These are phyloP conservation scores for Acrocephalus kingi DNA, from an alignment of 2,113 vertebrate species.

Conservation along the genomic window DNA sequence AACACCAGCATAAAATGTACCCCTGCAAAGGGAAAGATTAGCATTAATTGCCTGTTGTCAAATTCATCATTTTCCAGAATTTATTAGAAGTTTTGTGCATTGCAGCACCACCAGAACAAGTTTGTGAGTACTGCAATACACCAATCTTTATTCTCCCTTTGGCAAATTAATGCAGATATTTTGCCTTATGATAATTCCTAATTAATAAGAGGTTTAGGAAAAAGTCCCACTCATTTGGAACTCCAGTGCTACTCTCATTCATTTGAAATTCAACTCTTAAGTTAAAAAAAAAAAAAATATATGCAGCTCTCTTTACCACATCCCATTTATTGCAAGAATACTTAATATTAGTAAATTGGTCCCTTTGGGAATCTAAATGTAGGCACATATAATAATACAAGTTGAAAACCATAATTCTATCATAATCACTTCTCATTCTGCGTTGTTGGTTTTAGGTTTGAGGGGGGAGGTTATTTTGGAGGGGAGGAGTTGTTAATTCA, in stretches of 20 bases:
- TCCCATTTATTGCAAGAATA: constrained; percentile 65
- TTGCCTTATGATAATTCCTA: constrained; percentile 63
- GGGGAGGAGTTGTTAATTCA: constrained; percentile 18
- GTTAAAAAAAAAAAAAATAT: background rate
- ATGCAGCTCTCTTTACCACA: constrained; percentile 35
- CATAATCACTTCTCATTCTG: constrained; percentile 73
- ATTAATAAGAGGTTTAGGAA: constrained; percentile 63
- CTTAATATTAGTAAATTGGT: constrained; percentile 81
- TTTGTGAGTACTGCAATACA: constrained; percentile 47
- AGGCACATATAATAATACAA: constrained; percentile 63
- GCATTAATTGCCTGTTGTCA: constrained; percentile 61
- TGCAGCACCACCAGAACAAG: constrained; percentile 47
- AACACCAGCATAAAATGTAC: constrained; percentile 46
- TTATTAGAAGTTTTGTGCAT: constrained; percentile 57
- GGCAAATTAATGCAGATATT: constrained; percentile 52
- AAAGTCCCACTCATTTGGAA: constrained; percentile 59
- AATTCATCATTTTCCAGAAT: constrained; percentile 54
- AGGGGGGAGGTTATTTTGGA: background rate
- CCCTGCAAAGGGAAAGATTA: constrained; percentile 50
- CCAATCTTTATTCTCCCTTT: constrained; percentile 55
- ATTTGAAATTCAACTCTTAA: constrained; percentile 70
- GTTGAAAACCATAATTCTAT: constrained; percentile 73
- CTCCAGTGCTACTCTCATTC: constrained; percentile 35
- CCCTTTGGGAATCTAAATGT: constrained; percentile 79
- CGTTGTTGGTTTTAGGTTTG: background rate